Evolutionary conservation across 2,113 vertebrate genomes (phyloP).

Genomic region (Campylorhamphus procurvoides): DNA sequence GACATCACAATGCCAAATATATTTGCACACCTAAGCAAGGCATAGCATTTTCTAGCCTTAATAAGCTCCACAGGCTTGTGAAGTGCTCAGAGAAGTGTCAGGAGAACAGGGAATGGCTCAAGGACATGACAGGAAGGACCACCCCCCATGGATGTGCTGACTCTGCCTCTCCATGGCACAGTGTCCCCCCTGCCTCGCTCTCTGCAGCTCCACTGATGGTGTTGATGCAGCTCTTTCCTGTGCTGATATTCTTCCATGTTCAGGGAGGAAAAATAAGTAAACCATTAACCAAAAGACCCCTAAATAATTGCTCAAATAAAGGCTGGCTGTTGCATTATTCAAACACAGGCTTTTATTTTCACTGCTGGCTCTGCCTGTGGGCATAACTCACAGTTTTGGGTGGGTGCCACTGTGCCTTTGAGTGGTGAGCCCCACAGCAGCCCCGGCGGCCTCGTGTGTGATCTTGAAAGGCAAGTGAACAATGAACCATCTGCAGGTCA

Average conservation of each 20-base stretch:
- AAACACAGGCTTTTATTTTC: background rate
- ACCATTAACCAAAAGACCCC: background rate
- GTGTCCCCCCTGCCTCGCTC: background rate
- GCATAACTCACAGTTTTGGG: background rate
- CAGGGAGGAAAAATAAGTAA: background rate
- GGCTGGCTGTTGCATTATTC: background rate
- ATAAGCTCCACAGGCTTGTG: background rate
- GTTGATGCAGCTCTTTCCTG: background rate
- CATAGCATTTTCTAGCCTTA: background rate
- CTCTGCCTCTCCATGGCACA: background rate
- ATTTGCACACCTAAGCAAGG: background rate
- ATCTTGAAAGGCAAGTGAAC: constrained; percentile 53
- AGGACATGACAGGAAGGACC: background rate
- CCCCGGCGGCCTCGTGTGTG: background rate
- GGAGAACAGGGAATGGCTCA: background rate
- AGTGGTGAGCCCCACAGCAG: background rate
- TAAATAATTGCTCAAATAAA: background rate
- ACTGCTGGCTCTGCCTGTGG: background rate
- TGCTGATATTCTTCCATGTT: rapidly evolving
- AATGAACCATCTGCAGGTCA: constrained; percentile 33
- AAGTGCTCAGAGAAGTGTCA: background rate
- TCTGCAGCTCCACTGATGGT: background rate
- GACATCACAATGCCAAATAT: rapidly evolving
- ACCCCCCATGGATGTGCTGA: background rate
- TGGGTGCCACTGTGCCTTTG: background rate